Percentiles rank a stretch among this genome's conserved stretches.
Evolutionary conservation across 1,140 invertebrate species (phyloP).

Genomic region (Paraescarpia echinospica): DNA sequence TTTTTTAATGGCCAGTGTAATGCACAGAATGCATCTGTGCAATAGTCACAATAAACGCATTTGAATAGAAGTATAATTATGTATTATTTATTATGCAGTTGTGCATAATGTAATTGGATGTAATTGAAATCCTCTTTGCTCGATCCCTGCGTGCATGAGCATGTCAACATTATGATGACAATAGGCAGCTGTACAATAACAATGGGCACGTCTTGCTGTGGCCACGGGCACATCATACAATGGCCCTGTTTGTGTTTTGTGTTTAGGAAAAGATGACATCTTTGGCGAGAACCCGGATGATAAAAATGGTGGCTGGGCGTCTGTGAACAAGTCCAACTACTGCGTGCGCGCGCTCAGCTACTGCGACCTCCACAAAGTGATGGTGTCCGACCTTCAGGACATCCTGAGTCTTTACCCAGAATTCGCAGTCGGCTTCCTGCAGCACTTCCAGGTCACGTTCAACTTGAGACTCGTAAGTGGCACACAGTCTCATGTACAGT

Average conservation of each 20-base stretch:
- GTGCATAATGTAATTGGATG: too few species aligned
- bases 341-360: slow-evolving; percentile 74
- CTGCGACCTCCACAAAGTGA: slow-evolving; percentile 58
- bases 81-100: too few species aligned
- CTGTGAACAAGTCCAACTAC: slow-evolving; percentile 86
- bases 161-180: too few species aligned
- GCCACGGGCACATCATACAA: neutral
- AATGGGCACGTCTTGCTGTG: too few species aligned
- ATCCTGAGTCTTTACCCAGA: slow-evolving; percentile 57
- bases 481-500: neutral
- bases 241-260: neutral
- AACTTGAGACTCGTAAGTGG: slow-evolving; percentile 41
- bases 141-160: too few species aligned
- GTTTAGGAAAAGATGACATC: slow-evolving; percentile 69
- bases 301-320: neutral
- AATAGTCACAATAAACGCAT: too few species aligned
- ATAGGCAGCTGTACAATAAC: too few species aligned
- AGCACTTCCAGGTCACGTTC: slow-evolving; percentile 57
- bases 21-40: too few species aligned
- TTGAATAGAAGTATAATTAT: too few species aligned
- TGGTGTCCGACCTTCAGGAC: slow-evolving; percentile 50
- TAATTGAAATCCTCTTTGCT: too few species aligned
- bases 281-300: slow-evolving; percentile 92
- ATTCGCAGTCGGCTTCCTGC: slow-evolving; percentile 53
- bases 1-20: too few species aligned